Conservation (phyloP, 1,140 invertebrate species). For the Diorhabda carinulata region DNA sequence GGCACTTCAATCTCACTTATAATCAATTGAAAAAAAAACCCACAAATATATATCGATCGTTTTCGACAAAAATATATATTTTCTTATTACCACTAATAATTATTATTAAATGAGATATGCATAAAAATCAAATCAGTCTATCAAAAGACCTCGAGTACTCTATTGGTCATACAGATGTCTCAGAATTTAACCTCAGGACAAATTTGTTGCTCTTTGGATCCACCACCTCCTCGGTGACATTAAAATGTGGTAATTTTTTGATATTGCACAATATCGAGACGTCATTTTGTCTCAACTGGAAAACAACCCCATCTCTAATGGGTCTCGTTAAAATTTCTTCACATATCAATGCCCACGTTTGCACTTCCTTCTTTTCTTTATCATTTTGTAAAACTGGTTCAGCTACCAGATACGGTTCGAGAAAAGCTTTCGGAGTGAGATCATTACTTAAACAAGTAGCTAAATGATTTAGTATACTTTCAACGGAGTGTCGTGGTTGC, state of each 20-base stretch:
- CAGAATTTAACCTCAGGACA: constrained; percentile 88
- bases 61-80: constrained; percentile 2
- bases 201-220: constrained; percentile 96
- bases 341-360: constrained; percentile 91
- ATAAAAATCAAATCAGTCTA: constrained; percentile 41
- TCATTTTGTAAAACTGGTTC: constrained; percentile 76
- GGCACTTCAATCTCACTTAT: constrained; percentile 10
- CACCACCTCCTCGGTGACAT: constrained; percentile 90
- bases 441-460: constrained; percentile 89
- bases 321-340: constrained; percentile 84
- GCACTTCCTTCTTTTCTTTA: constrained; percentile 69
- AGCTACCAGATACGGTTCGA: constrained; percentile 81
- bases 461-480: constrained; percentile 82
- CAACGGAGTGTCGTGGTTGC: constrained; percentile 91
- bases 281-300: constrained; percentile 91
- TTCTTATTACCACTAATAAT: neutral
- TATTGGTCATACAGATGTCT: constrained; percentile 86
- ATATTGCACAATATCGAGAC: constrained; percentile 86
- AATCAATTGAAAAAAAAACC: constrained; percentile 3
- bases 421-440: constrained; percentile 86
- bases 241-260: constrained; percentile 84
- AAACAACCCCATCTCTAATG: constrained; percentile 74
- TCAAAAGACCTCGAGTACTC: constrained; percentile 37
- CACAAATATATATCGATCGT: neutral
- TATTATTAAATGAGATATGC: constrained; percentile 13